Evolutionary conservation across 2,113 vertebrate species (phyloP).

Genomic region (Mustela lutreola): DNA sequence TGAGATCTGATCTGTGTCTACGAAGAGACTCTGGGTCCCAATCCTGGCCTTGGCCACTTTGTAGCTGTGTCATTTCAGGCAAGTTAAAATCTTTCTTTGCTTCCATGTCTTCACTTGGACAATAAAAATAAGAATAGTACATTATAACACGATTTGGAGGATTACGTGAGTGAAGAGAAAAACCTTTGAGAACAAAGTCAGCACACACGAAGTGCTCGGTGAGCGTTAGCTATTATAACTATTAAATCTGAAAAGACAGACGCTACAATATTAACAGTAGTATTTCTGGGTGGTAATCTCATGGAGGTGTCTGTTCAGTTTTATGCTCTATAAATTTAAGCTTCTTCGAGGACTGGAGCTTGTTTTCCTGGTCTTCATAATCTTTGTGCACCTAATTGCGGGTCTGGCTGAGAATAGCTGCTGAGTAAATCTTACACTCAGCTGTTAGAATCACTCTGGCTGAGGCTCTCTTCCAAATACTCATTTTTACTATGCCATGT

Average conservation of each 20-base stretch:
- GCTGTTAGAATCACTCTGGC: neutral
- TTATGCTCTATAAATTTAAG: neutral
- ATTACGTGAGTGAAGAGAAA: neutral
- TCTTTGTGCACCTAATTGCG: neutral
- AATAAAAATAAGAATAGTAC: neutral
- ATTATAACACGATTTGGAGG: neutral
- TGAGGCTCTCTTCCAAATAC: neutral
- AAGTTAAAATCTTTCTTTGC: neutral
- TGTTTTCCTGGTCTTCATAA: neutral
- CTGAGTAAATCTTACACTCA: neutral
- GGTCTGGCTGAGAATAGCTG: neutral
- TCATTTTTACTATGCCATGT: neutral
- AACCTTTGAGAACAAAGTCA: neutral
- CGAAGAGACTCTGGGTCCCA: neutral
- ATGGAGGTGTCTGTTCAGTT: neutral
- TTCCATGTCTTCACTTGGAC: neutral
- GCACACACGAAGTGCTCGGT: fast-evolving
- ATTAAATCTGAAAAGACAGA: neutral
- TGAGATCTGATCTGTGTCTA: neutral
- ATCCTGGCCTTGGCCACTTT: neutral
- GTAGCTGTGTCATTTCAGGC: neutral
- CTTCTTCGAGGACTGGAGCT: neutral
- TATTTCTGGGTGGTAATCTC: neutral
- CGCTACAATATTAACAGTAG: neutral
- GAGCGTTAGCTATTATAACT: neutral